phyloP scores from a whole-genome alignment of 2,797 vertebrate genomes.

The Mionectes olivaceus region DNA sequence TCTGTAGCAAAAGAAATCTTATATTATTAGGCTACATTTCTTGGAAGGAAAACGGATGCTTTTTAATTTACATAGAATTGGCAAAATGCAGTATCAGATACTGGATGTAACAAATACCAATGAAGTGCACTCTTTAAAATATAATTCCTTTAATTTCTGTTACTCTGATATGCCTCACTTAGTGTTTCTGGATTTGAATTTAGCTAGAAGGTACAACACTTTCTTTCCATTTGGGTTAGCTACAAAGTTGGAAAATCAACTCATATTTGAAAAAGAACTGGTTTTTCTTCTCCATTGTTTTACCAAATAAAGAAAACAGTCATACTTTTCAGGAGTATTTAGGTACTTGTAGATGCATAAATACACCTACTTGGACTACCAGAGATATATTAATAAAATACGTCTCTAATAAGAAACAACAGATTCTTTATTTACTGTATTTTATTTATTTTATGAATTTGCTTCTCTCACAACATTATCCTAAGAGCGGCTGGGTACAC shows the following conservation, averaged over 20 bases:
- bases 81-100: neutral
- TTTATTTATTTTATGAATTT: neutral
- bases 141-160: neutral
- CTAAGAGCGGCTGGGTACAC: neutral
- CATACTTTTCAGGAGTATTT: neutral
- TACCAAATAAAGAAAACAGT: neutral
- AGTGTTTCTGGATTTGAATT: neutral
- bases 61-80: neutral
- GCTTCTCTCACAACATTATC: neutral
- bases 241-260: neutral
- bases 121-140: neutral
- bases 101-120: neutral
- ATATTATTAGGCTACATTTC: neutral
- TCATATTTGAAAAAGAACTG: neutral
- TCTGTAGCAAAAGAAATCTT: neutral
- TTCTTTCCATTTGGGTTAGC: neutral
- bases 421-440: neutral
- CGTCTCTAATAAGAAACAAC: neutral
- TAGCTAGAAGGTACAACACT: neutral
- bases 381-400: neutral
- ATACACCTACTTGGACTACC: neutral
- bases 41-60: neutral
- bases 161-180: neutral
- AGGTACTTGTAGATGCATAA: neutral
- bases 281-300: neutral